These are phyloP conservation scores for Prunella himalayana DNA, from an alignment of 2,113 vertebrate species.

Conservation along the genomic window DNA sequence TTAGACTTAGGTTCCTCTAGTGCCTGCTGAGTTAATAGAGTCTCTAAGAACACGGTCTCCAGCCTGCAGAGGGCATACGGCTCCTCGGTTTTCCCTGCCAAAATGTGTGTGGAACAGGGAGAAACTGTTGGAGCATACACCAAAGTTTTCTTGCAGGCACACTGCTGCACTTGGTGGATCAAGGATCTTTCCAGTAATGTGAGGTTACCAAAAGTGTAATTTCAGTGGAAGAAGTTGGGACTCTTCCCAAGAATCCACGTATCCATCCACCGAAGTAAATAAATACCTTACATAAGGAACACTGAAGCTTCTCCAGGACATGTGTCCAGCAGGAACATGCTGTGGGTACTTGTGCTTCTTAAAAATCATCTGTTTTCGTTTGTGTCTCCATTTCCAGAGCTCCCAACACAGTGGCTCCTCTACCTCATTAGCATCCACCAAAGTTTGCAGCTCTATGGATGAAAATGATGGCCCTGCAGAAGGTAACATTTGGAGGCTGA, in stretches of 20 bases:
- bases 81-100: background rate
- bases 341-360: background rate
- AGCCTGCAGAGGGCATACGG: constrained; percentile 24
- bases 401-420: constrained; percentile 95
- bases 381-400: constrained; percentile 77
- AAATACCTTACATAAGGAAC: background rate
- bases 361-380: constrained; percentile 13
- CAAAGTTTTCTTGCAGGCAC: background rate
- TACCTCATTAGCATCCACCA: constrained; percentile 93
- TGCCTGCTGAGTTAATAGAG: background rate
- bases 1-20: background rate
- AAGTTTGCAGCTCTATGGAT: constrained; percentile 98
- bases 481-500: constrained; percentile 75
- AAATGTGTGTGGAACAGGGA: background rate
- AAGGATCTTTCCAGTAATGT: background rate
- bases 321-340: background rate
- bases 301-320: background rate
- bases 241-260: background rate
- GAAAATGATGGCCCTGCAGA: constrained; percentile 89
- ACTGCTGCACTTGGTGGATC: background rate
- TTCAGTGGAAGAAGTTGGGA: background rate
- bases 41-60: background rate
- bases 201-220: background rate
- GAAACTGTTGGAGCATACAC: background rate
- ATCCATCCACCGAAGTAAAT: background rate